These are phyloP conservation scores for Drosophila falleni DNA, from an alignment of 2,888 invertebrate genomes.

Conservation along the genomic window DNA sequence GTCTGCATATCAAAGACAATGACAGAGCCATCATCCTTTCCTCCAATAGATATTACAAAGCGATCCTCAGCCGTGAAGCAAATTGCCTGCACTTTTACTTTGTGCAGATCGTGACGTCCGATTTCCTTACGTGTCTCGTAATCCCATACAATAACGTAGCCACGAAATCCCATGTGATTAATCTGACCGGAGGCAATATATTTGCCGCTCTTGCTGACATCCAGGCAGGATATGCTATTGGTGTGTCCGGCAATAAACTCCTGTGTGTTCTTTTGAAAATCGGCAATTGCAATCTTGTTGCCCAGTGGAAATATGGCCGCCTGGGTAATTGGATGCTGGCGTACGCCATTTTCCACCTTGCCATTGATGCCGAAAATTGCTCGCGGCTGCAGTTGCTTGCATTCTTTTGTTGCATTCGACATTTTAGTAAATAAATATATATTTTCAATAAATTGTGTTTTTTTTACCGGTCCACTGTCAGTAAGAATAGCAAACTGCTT, in stretches of 20 bases:
- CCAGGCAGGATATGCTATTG: constrained; percentile 91
- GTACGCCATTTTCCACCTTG: constrained; percentile 87
- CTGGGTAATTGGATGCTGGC: constrained; percentile 90
- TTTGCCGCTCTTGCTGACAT: constrained; percentile 91
- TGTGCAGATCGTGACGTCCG: constrained; percentile 92
- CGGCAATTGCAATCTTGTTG: constrained; percentile 91
- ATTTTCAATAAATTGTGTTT: constrained; percentile 16
- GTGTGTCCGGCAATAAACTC: constrained; percentile 92
- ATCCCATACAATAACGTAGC: constrained; percentile 95
- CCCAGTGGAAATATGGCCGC: constrained; percentile 92
- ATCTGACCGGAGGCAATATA: constrained; percentile 95
- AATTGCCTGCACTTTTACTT: constrained; percentile 94
- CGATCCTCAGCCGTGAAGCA: constrained; percentile 92
- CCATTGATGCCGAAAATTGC: constrained; percentile 94
- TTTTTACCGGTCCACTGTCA: constrained; percentile 25
- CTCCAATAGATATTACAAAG: constrained; percentile 94
- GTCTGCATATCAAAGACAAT: constrained; percentile 93
- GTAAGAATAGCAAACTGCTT: constrained; percentile 24
- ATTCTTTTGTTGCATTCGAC: constrained; percentile 33
- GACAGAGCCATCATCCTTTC: constrained; percentile 95
- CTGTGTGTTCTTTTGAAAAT: constrained; percentile 89
- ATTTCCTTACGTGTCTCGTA: constrained; percentile 88
- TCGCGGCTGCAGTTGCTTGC: constrained; percentile 87
- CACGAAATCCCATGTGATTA: constrained; percentile 95
- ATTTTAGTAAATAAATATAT: constrained; percentile 39